Percentiles rank a stretch among this genome's conserved stretches.
Conservation (phyloP, 2,113 vertebrate genomes). For the Hemicordylus capensis region DNA sequence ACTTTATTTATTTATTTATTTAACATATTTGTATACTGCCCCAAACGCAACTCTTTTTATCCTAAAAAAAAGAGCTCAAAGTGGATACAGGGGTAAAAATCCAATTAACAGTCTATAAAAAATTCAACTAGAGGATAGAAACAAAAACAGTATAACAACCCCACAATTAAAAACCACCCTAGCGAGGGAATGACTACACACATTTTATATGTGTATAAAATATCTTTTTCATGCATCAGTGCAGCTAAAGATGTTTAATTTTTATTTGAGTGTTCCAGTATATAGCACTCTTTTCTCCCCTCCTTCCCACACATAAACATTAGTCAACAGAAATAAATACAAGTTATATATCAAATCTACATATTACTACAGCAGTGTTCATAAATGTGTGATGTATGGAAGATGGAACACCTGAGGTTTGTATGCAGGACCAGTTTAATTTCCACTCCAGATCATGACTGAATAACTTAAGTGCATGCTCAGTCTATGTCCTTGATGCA, state of each 20-base stretch:
- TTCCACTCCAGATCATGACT: neutral
- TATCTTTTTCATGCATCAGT: neutral
- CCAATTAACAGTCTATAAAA: too few relatives aligned
- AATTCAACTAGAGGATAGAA: too few relatives aligned
- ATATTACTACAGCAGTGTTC: neutral
- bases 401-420: neutral
- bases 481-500: neutral
- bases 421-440: neutral
- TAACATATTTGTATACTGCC: too few relatives aligned
- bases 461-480: too few relatives aligned
- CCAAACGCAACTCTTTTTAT: too few relatives aligned
- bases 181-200: too few relatives aligned
- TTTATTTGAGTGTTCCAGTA: neutral
- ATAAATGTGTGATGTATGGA: neutral
- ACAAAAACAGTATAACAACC: too few relatives aligned
- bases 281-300: neutral
- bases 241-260: neutral
- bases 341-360: neutral
- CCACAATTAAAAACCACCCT: too few relatives aligned
- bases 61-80: too few relatives aligned
- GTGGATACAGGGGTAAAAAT: too few relatives aligned
- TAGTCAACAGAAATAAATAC: neutral
- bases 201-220: neutral
- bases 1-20: too few relatives aligned
- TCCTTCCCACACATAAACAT: neutral